Percentiles rank a stretch among this genome's conserved stretches.
phyloP scores from a whole-genome alignment of 2,888 invertebrate genomes.

The Drosophila lacicola region DNA sequence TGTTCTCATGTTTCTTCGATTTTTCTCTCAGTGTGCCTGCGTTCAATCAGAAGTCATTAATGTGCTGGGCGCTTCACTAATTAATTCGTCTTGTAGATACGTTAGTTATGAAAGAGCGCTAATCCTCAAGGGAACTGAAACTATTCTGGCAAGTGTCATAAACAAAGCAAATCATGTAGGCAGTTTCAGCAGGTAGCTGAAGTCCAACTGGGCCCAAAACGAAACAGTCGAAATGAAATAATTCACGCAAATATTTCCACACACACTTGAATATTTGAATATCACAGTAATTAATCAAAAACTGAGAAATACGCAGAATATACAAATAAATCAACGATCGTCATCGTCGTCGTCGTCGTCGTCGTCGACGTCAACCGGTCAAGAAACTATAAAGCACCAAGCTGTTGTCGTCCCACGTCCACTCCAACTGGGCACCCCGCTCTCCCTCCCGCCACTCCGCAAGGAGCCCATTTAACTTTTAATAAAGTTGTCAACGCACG shows the following conservation, averaged over 20 bases:
- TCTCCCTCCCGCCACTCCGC: background rate
- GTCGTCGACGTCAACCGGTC: constrained; percentile 71
- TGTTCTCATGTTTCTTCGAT: too few relatives aligned
- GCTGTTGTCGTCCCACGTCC: constrained; percentile 45
- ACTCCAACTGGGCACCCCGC: constrained; percentile 22
- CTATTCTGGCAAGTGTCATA: constrained; percentile 60
- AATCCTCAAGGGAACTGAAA: constrained; percentile 49
- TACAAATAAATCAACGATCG: constrained; percentile 74
- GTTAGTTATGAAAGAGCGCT: constrained; percentile 25
- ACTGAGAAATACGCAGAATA: constrained; percentile 55
- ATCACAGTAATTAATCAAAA: constrained; percentile 78
- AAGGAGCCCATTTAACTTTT: constrained; percentile 70
- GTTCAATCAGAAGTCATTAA: constrained; percentile 44
- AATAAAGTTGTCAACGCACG: constrained; percentile 78
- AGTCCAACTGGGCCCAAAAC: constrained; percentile 1
- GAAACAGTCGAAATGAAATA: constrained; percentile 45
- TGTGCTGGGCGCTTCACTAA: constrained; percentile 54
- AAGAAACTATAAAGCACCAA: constrained; percentile 78
- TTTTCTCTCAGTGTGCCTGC: constrained; percentile 8
- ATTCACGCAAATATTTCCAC: constrained; percentile 59
- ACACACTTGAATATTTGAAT: constrained; percentile 77
- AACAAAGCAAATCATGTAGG: constrained; percentile 43
- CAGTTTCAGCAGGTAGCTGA: constrained; percentile 47
- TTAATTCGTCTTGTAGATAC: constrained; percentile 70
- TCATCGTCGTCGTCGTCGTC: constrained; percentile 64